Base-by-base conservation (phyloP, 1,140 invertebrate species). In the Plectrocnemia conspersa region DNA sequence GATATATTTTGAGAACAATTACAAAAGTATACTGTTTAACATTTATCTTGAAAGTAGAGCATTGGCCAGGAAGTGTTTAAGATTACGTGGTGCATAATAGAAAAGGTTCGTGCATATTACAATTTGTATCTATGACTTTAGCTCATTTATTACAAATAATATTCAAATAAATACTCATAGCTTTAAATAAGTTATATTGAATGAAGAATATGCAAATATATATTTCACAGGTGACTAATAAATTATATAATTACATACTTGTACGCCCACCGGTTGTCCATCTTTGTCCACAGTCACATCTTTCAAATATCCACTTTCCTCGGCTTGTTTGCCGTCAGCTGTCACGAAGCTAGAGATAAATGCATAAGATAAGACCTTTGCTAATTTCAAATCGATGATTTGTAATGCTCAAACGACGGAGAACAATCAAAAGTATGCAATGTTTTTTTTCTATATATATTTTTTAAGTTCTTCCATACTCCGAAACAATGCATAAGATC, bases 301-400 rank as follows among this genome's bases (percentile, higher is more conserved):
- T 63, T 75, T 76, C 45, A 73, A 60, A 44, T 66, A 73, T 32
- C 74, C 73, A 27, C 59, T 67, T 65, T 76, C 74, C 59, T 76
- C 71, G 10, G 66, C 73, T 64, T 73, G 68, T 44, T 75, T 76
- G 2, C 74, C 73, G 48, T 76, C 73, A 36, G 67, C 73, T 18
- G 72, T 74, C 1, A 65, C 59, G 54, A 69, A 76, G 63, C 74
- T 76, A 33, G 60, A 64, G 66, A 41, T 44, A 40, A 50, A 35
- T 35, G 32, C 23, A 19, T 38, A 38, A 25, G 9, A 7, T 50
- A 38, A 50, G 6, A 27, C 19, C 10, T 40, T 40, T 40, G 36
- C 6, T 40, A 40, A 40, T 9, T 11, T 40, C 7, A 7, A 40
- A 18, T 40, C 7, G 36, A 40, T 18, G 36, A 47, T 47, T 48